Conservation (phyloP, 1,140 invertebrate species). For the Drosophila nigrodunni region DNA sequence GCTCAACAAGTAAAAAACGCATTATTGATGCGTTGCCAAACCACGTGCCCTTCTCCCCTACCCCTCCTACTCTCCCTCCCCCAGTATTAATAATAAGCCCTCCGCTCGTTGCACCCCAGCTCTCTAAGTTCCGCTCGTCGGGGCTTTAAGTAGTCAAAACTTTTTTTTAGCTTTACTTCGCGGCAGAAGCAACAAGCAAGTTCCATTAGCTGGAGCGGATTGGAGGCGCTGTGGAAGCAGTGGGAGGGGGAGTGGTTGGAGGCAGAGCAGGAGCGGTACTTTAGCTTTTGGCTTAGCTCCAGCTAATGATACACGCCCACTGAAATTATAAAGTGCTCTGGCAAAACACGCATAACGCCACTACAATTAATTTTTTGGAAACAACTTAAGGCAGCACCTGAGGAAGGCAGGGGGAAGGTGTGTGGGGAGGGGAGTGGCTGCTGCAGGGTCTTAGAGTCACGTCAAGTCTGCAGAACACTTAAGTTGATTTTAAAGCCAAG, state of each 20-base stretch:
- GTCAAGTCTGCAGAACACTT: constrained; percentile 33
- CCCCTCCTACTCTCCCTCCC: background rate
- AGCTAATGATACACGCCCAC: constrained; percentile 68
- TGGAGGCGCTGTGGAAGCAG: constrained; percentile 9
- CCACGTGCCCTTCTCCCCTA: constrained; percentile 32
- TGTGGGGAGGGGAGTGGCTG: no score
- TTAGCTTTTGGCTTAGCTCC: constrained; percentile 43
- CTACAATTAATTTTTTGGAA: constrained; percentile 75
- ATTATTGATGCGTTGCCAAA: constrained; percentile 72
- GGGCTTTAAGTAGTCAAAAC: constrained; percentile 32
- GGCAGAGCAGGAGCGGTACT: constrained; percentile 11
- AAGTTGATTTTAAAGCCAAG: constrained; percentile 76
- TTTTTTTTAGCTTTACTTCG: constrained; percentile 38
- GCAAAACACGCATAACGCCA: constrained; percentile 57
- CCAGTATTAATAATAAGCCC: background rate
- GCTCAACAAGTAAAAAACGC: constrained; percentile 58
- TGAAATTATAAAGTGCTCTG: constrained; percentile 69
- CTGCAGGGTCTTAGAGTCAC: constrained; percentile 2
- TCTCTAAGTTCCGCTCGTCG: background rate
- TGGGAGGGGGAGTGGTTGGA: background rate
- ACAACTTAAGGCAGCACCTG: constrained; percentile 38
- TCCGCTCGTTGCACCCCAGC: background rate
- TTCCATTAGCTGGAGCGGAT: constrained; percentile 70
- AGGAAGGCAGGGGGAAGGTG: background rate
- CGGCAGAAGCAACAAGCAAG: constrained; percentile 59